phyloP scores from a whole-genome alignment of 2,113 vertebrate species.

The Bolborhynchus lineola region DNA sequence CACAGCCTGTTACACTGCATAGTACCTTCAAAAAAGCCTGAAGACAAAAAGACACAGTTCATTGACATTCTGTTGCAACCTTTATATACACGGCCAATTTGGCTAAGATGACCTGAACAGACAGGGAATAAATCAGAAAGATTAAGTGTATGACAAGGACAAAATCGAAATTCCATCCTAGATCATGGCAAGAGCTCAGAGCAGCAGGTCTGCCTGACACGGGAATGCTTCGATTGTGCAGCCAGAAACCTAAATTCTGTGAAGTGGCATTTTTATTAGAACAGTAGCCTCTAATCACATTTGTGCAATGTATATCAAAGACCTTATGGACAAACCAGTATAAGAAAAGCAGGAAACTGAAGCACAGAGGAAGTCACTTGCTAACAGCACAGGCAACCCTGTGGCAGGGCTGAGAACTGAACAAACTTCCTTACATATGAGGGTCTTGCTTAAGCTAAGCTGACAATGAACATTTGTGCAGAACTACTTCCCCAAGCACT shows the following conservation, averaged over 20 bases:
- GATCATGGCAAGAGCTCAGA: not conserved
- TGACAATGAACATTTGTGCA: not conserved
- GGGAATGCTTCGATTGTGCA: not conserved
- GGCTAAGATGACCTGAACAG: not conserved
- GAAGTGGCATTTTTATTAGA: not conserved
- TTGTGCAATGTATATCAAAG: not conserved
- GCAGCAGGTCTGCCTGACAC: not conserved
- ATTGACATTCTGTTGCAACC: not conserved
- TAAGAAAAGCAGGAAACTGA: not conserved
- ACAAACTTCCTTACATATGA: not conserved
- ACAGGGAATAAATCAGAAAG: not conserved
- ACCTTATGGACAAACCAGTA: not conserved
- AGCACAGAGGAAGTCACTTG: not conserved
- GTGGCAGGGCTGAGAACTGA: not conserved
- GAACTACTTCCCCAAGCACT: not conserved
- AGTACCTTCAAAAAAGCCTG: not conserved
- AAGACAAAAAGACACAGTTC: not conserved
- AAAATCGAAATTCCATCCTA: not conserved
- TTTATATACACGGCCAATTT: not conserved
- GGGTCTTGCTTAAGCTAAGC: not conserved
- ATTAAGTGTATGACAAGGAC: not conserved
- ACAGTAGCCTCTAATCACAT: conserved; percentile 12
- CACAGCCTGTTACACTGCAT: not conserved
- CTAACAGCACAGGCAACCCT: not conserved
- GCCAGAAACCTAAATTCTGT: conserved; percentile 22